Evolutionary conservation across 2,888 invertebrate species (phyloP).

Genomic region (Plagodis dolabraria): DNA sequence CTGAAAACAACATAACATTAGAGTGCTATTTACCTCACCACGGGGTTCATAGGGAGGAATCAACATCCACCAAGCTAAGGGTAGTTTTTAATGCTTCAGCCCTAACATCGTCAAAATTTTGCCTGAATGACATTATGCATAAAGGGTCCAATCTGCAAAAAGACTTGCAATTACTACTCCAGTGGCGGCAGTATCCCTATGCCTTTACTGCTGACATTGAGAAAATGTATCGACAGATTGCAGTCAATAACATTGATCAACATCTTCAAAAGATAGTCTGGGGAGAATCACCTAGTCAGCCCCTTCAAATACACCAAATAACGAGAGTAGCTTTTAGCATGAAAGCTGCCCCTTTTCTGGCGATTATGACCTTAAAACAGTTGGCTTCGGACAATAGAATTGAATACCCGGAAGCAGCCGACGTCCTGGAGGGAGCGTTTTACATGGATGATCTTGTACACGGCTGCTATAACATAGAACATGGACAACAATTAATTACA

Average conservation of each 20-base stretch:
- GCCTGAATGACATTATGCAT: constrained; percentile 39
- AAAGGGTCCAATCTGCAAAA: constrained; percentile 35
- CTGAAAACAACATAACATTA: no score
- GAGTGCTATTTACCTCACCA: constrained; percentile 31
- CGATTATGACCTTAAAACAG: constrained; percentile 36
- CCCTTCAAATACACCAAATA: no score
- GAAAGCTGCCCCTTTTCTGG: constrained; percentile 33
- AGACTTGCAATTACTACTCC: constrained; percentile 23
- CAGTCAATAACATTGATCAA: constrained; percentile 26
- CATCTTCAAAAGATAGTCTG: constrained; percentile 36
- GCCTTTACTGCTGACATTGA: constrained; percentile 38
- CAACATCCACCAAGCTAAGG: constrained; percentile 31
- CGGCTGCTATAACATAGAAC: constrained; percentile 11
- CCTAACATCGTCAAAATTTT: constrained; percentile 25
- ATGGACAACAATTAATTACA: constrained; percentile 12
- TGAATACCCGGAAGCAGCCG: constrained; percentile 11
- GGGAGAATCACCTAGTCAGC: constrained; percentile 26
- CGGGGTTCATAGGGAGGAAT: constrained; percentile 28
- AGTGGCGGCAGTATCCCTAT: constrained; percentile 34
- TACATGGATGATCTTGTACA: constrained; percentile 25
- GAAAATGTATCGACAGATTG: constrained; percentile 37
- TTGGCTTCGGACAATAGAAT: constrained; percentile 22
- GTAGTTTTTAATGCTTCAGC: constrained; percentile 40
- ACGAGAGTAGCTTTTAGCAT: constrained; percentile 21
- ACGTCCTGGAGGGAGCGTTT: constrained; percentile 11